Evolutionary conservation across 2,113 vertebrate species (phyloP), one percentile per base, ranked within the genome.

Genomic region (Scomber scombrus): DNA sequence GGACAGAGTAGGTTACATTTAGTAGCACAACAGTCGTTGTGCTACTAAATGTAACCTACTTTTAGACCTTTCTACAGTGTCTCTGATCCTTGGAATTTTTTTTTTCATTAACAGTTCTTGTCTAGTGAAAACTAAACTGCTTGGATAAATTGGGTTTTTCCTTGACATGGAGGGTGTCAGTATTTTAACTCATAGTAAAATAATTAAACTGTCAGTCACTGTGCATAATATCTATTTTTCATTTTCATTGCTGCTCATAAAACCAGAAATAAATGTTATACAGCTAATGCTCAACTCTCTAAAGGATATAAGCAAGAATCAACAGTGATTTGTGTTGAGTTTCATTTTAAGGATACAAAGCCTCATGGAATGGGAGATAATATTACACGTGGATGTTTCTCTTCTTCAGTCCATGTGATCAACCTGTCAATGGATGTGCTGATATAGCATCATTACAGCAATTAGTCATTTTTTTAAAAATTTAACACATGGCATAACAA

Each of bases 21-120:
- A n/a, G n/a, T n/a, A n/a, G n/a, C n/a, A n/a, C n/a, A n/a, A n/a
- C n/a, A n/a, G n/a, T n/a, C n/a, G 78, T 71, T 83, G 80, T 52
- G n/a, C 29, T 66, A 64, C 64, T 75, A 21, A 82, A 70, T 60
- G 69, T 92, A 85, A 90, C 90, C 86, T 78, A 90, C 79, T 90
- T 87, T 88, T 60, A 75, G 74, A 85, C 19, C 47, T 9, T 89
- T 88, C 62, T 88, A 66, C 65, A 64, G 63, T 46, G 69, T 58
- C 57, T 75, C 64, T 71, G 61, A 62, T 81, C 43, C 66, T 67
- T 79, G 73, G 55, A 80, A 69, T 84, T 49, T 6, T 65, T 75
- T 82, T 84, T 74, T 18, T 57, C 55, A 71, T 85, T 67, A 66
- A 43, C 74, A 78, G 55, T 77, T 21, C 51, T 68, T 29, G 52